A percentile compares a stretch with the other conserved stretches of the same genome.
Evolutionary conservation across 2,888 invertebrate genomes (phyloP).

Genomic region (Volucella inanis): DNA sequence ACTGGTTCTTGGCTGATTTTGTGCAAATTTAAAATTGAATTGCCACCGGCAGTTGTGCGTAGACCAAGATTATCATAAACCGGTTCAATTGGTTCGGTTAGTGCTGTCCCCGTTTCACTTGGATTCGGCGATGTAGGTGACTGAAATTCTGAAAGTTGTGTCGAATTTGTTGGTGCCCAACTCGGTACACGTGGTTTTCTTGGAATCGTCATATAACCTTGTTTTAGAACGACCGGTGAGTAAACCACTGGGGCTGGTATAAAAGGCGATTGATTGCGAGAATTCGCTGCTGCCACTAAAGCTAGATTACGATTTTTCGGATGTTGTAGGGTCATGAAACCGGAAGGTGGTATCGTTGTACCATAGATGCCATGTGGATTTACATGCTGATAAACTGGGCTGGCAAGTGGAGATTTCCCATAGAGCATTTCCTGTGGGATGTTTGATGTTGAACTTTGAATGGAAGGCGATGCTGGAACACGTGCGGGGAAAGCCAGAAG

Average conservation of each 20-base stretch:
- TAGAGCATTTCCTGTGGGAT: slow-evolving; percentile 85
- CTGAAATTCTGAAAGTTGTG: slow-evolving; percentile 83
- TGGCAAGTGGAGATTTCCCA: slow-evolving; percentile 84
- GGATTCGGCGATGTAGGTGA: slow-evolving; percentile 82
- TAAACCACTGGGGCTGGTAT: slow-evolving; percentile 88
- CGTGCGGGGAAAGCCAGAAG: slow-evolving; percentile 90
- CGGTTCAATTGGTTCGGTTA: slow-evolving; percentile 84
- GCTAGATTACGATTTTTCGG: slow-evolving; percentile 84
- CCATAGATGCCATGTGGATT: slow-evolving; percentile 85
- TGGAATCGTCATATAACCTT: slow-evolving; percentile 94
- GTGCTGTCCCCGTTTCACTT: slow-evolving; percentile 82
- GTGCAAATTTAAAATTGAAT: slow-evolving; percentile 90
- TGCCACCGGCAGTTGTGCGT: slow-evolving; percentile 94
- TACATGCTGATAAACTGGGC: slow-evolving; percentile 86
- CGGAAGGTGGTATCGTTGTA: slow-evolving; percentile 85
- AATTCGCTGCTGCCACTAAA: slow-evolving; percentile 80
- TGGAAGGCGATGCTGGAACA: slow-evolving; percentile 89
- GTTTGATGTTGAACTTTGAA: slow-evolving; percentile 92
- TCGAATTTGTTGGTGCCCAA: slow-evolving; percentile 88
- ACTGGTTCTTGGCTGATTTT: slow-evolving; percentile 84
- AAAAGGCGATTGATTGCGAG: slow-evolving; percentile 89
- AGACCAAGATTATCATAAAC: slow-evolving; percentile 93
- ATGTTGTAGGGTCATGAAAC: slow-evolving; percentile 92
- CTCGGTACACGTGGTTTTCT: slow-evolving; percentile 92
- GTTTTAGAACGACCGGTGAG: slow-evolving; percentile 85